phyloP scores from a whole-genome alignment of 1,140 invertebrate genomes.

The Hylyphantes graminicola region DNA sequence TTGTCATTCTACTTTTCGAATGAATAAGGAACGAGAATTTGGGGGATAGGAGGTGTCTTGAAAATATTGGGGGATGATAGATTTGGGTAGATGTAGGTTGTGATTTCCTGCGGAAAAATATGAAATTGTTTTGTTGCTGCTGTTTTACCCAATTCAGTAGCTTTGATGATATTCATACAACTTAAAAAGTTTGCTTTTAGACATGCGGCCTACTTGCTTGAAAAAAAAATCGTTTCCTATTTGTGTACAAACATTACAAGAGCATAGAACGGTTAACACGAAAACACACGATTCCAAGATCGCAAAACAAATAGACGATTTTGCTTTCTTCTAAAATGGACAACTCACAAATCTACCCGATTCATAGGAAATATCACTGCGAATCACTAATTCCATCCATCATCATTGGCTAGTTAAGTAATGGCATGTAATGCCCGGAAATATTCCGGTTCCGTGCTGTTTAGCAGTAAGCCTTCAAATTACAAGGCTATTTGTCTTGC shows the following conservation, averaged over 20 bases:
- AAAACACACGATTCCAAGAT: not conserved
- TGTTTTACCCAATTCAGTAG: no score
- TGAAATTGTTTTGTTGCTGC: not conserved
- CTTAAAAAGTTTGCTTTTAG: no score
- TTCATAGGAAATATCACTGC: not conserved
- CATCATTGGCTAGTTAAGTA: constrained; percentile 6
- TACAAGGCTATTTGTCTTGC: constrained; percentile 34
- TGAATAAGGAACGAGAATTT: not conserved
- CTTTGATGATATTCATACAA: no score
- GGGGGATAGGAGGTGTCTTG: not conserved
- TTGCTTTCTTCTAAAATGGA: not conserved
- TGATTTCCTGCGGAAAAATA: not conserved
- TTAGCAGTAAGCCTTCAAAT: constrained; percentile 18
- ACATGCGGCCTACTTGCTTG: no score
- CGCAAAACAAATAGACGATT: not conserved
- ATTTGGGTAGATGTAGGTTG: not conserved
- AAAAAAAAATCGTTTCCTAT: no score
- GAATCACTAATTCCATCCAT: not conserved
- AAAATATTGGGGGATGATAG: not conserved
- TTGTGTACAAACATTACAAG: no score
- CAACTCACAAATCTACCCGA: not conserved
- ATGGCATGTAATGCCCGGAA: not conserved
- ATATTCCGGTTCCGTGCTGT: constrained; percentile 23
- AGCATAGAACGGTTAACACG: no score
- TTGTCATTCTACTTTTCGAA: not conserved